Conservation (phyloP, 1,140 invertebrate genomes). For the Chelonus insularis region DNA sequence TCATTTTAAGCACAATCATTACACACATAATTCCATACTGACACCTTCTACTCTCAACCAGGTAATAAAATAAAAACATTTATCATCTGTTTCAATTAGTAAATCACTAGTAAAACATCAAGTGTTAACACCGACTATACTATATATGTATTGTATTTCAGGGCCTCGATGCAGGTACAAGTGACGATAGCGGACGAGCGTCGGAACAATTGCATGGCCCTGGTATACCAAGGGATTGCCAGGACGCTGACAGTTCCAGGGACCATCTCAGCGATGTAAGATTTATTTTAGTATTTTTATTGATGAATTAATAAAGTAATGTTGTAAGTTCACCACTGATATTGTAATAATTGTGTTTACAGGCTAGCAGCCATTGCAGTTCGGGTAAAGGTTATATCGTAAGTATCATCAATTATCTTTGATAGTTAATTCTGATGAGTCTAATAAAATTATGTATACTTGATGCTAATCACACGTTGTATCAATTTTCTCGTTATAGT, state of each 20-base stretch:
- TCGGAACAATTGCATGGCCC: conserved; percentile 75
- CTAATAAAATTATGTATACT: conserved; percentile 5
- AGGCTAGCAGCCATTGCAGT: conserved; percentile 84
- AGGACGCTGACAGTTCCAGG: conserved; percentile 75
- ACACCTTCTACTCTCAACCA: conserved; percentile 56
- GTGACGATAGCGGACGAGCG: conserved; percentile 76
- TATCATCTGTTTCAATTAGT: conserved; percentile 4
- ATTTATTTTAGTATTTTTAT: too few relatives aligned
- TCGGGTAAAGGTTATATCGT: conserved; percentile 88
- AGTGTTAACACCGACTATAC: not conserved
- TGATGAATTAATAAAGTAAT: not conserved
- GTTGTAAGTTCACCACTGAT: too few relatives aligned
- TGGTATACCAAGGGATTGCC: conserved; percentile 67
- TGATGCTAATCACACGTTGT: conserved; percentile 21
- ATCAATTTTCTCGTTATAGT: conserved; percentile 68
- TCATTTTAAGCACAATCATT: conserved; percentile 59
- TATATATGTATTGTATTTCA: conserved; percentile 39
- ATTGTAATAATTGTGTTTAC: conserved; percentile 54
- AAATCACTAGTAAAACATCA: not conserved
- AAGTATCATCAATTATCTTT: conserved; percentile 63
- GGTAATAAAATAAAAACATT: conserved; percentile 38
- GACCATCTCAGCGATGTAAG: conserved; percentile 80
- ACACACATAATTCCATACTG: conserved; percentile 59
- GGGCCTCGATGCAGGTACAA: conserved; percentile 77
- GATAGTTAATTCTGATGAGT: conserved; percentile 18